phyloP scores from a whole-genome alignment of 2,797 vertebrate genomes.

The Cephalopachus bancanus region DNA sequence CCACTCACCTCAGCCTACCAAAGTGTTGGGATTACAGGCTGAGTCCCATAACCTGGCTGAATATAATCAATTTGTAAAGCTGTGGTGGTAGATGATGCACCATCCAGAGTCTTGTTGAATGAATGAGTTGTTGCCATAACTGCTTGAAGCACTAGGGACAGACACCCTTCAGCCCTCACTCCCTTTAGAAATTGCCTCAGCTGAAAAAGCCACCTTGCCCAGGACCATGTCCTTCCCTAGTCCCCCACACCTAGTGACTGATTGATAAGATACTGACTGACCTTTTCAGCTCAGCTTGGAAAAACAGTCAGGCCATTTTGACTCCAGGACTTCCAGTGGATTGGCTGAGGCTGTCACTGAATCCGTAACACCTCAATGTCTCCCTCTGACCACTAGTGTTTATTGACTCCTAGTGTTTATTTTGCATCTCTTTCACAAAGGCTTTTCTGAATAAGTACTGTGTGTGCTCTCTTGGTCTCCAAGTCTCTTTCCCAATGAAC shows the following conservation, averaged over 20 bases:
- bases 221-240: background rate
- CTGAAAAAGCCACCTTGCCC: background rate
- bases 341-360: background rate
- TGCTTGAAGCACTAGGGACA: background rate
- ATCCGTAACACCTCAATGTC: background rate
- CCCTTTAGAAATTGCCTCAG: background rate
- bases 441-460: background rate
- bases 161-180: background rate
- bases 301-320: background rate
- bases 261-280: background rate
- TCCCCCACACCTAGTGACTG: background rate
- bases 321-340: background rate
- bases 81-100: background rate
- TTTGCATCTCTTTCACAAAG: background rate
- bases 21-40: too few relatives aligned
- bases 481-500: background rate
- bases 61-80: background rate
- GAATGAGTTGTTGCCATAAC: background rate
- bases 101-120: background rate
- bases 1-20: too few relatives aligned
- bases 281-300: background rate
- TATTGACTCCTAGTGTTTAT: background rate
- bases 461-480: background rate
- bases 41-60: background rate
- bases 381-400: background rate